Base-by-base conservation (phyloP, 2,888 invertebrate species). In the Drosophila borealis region DNA sequence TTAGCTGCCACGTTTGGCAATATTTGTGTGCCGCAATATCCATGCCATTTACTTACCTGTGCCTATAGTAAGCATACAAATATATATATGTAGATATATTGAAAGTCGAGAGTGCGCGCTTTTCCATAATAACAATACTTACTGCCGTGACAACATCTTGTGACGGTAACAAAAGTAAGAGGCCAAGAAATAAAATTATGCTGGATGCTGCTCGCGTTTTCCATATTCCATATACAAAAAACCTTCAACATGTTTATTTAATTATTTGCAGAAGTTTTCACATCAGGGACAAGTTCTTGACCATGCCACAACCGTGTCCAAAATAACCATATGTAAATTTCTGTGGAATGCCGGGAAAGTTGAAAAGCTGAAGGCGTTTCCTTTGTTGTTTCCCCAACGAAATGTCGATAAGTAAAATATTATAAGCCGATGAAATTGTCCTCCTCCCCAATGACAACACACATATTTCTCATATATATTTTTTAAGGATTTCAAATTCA, bases 401-500 rank as follows among this genome's bases (percentile, higher is more conserved):
- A 11, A 17, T n/a, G 10, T 25, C 5, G 10, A 46, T 46, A 14
- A 9, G 4, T 39, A 0, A 14, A 8, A 2, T 29, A 4, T 9
- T 34, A n/a, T 29, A 39, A 29, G 9, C 9, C 17, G 8, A 64
- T 14, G 5, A 8, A 4, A 46, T 29, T 13, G 17, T 4, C 10
- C 14, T n/a, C 13, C 13, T 4, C 2, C 9, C 39, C 49, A 78
- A 57, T 74, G 29, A 78, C 3, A 64, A 75, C 45, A 29, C 68
- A 74, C 61, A 67, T 54, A 46, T 39, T 60, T 81, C 36, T 65
- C 67, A 63, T 70, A 67, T 88, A 71, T 82, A 88, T 81, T 89
- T 81, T 90, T 89, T 86, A 83, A 89, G 90, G 85, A 85, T 85
- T 85, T 85, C 85, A 89, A 85, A 89, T 85, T 85, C 90, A 89